phyloP scores from a whole-genome alignment of 2,888 invertebrate genomes.

The Argyra leucocephala region DNA sequence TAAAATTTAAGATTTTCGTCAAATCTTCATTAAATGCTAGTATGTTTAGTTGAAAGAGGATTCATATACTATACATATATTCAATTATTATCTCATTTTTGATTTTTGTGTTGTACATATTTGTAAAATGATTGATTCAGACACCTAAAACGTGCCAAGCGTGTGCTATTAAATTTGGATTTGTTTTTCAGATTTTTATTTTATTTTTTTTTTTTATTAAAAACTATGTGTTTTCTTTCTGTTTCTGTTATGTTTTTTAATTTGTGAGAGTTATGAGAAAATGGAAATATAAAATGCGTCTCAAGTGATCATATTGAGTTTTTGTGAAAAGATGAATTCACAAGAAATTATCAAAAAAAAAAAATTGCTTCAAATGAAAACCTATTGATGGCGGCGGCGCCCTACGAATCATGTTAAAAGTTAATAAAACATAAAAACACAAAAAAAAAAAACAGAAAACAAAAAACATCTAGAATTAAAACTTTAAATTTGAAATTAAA shows the following conservation, averaged over 20 bases:
- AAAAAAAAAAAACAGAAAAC: neutral
- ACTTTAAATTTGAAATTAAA: neutral
- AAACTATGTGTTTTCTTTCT: neutral
- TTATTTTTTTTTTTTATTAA: neutral
- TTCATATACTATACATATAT: no score
- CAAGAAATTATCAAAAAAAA: neutral
- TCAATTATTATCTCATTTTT: no score
- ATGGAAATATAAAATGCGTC: neutral
- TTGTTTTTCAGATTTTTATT: neutral
- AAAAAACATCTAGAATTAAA: neutral
- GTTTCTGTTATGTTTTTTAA: neutral
- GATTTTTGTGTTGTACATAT: neutral
- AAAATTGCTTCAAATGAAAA: neutral
- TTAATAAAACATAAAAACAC: neutral
- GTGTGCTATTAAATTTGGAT: neutral
- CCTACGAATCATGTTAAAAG: constrained; percentile 1
- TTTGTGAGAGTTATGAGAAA: neutral
- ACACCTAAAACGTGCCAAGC: constrained; percentile 4
- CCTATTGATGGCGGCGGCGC: neutral
- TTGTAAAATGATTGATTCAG: neutral
- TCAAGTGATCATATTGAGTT: constrained; percentile 3
- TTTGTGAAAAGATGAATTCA: neutral
- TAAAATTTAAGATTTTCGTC: no score
- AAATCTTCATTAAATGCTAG: no score
- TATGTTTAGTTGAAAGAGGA: no score